phyloP scores from a whole-genome alignment of 1,140 invertebrate genomes.

The Dufourea novaeangliae region DNA sequence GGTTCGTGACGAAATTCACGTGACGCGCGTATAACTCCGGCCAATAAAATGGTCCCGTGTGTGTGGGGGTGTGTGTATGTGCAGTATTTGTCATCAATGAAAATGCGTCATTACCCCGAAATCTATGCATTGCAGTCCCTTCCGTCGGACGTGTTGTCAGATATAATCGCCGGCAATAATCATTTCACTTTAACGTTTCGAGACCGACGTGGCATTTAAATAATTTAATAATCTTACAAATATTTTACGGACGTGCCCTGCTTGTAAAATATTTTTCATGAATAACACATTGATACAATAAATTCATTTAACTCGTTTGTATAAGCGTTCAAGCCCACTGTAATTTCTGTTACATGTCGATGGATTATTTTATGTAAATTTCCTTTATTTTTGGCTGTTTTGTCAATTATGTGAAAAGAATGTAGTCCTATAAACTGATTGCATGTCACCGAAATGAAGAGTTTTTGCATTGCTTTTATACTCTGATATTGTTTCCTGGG shows the following conservation, averaged over 20 bases:
- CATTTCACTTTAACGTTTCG: neutral
- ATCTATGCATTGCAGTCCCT: slow-evolving; percentile 6
- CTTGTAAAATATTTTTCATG: neutral
- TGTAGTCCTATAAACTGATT: too few relatives aligned
- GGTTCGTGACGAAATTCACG: neutral
- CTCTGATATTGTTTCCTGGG: too few relatives aligned
- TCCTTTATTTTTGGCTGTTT: too few relatives aligned
- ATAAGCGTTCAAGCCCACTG: too few relatives aligned
- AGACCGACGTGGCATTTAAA: neutral
- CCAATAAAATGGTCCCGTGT: neutral
- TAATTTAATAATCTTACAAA: neutral
- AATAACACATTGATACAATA: too few relatives aligned
- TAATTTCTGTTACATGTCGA: too few relatives aligned
- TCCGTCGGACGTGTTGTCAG: neutral
- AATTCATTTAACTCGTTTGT: too few relatives aligned
- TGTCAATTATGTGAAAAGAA: too few relatives aligned
- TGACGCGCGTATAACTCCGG: neutral
- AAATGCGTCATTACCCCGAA: neutral
- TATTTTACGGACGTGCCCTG: neutral
- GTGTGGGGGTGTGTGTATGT: neutral
- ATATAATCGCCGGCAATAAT: neutral
- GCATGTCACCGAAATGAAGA: too few relatives aligned
- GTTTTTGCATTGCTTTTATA: too few relatives aligned
- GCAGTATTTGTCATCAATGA: slow-evolving; percentile 22
- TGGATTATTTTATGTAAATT: too few relatives aligned